These are phyloP conservation scores for Nibea albiflora DNA, from an alignment of 2,113 vertebrate species.

Conservation along the genomic window DNA sequence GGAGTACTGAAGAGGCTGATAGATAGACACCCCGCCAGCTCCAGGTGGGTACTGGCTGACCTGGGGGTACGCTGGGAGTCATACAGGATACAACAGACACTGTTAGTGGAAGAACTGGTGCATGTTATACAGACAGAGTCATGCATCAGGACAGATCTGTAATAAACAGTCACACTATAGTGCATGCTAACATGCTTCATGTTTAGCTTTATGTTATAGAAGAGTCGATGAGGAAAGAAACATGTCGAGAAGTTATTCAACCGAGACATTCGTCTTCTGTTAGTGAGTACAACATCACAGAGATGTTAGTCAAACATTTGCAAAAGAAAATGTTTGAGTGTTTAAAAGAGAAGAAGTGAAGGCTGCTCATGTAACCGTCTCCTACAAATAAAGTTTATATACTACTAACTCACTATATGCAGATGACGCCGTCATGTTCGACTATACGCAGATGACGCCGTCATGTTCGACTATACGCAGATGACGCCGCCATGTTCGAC, in stretches of 20 bases:
- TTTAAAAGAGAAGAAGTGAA: conserved; percentile 8
- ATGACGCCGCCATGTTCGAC: too few species aligned
- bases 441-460: too few species aligned
- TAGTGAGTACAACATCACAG: conserved; percentile 4
- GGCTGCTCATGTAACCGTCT: neutral
- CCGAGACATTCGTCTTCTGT: conserved; percentile 11
- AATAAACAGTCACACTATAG: neutral
- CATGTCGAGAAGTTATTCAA: too few species aligned
- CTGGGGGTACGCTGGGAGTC: conserved; percentile 89
- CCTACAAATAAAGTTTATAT: neutral
- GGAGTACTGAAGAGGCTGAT: conserved; percentile 89
- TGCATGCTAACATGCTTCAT: conserved; percentile 26
- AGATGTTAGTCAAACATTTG: conserved; percentile 38
- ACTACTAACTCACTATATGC: neutral
- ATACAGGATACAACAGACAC: conserved; percentile 68
- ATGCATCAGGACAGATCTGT: conserved; percentile 45
- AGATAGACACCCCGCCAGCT: conserved; percentile 87
- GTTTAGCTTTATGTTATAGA: conserved; percentile 21
- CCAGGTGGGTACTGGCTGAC: conserved; percentile 89
- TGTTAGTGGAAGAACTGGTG: conserved; percentile 63
- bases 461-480: too few species aligned
- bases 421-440: too few species aligned
- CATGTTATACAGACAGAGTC: conserved; percentile 16
- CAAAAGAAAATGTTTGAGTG: conserved; percentile 44
- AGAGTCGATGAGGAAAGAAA: conserved; percentile 10